Percentiles rank a stretch among this genome's conserved stretches.
Conservation (phyloP, 2,888 invertebrate species). For the Phanerotoma sp. region DNA sequence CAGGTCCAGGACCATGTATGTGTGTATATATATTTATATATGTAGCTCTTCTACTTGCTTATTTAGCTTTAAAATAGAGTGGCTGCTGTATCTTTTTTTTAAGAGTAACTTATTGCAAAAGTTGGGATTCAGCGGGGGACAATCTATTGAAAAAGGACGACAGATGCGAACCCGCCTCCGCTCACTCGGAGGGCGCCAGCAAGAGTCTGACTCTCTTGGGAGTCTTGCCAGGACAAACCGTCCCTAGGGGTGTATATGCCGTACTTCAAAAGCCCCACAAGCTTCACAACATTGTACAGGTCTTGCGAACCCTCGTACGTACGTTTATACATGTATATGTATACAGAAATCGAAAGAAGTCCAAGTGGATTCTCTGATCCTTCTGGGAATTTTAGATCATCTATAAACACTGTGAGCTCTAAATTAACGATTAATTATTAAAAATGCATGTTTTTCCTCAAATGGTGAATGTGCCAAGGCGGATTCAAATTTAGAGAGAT, state of each 20-base stretch:
- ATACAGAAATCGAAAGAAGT: neutral
- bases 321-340: neutral
- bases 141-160: constrained; percentile 15
- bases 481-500: too few species aligned
- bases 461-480: too few species aligned
- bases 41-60: too few species aligned
- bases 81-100: neutral
- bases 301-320: constrained; percentile 5
- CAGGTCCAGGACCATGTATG: too few species aligned
- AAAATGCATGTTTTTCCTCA: too few species aligned
- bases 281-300: neutral
- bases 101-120: neutral
- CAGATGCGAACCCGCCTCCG: constrained; percentile 37
- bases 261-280: constrained; percentile 14
- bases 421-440: neutral
- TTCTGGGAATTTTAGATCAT: constrained; percentile 13
- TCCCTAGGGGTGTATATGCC: constrained; percentile 42
- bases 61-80: too few species aligned
- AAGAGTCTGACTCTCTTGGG: constrained; percentile 43
- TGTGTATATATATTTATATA: too few species aligned
- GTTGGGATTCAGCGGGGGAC: neutral
- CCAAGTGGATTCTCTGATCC: neutral
- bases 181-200: constrained; percentile 34
- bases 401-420: constrained; percentile 4
- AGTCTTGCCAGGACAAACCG: constrained; percentile 51